Evolutionary conservation across 2,888 invertebrate species (phyloP).

Genomic region (Norana najaformis): DNA sequence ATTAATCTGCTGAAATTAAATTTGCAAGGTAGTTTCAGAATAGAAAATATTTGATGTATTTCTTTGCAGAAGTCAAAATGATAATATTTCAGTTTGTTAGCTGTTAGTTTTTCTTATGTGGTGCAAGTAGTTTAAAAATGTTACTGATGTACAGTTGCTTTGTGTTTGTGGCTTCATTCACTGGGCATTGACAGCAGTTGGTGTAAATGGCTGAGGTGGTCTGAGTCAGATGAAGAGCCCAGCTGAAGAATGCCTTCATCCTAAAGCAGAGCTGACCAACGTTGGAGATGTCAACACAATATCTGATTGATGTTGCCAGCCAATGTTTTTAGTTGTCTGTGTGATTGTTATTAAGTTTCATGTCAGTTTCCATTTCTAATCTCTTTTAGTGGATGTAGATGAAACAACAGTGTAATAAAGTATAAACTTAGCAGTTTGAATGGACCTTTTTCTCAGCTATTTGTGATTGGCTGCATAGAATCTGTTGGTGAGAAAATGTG

Average conservation of each 20-base stretch:
- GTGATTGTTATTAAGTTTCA: background rate
- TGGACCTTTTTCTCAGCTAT: too few relatives aligned
- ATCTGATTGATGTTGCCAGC: too few relatives aligned
- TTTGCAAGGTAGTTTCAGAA: background rate
- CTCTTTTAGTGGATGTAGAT: background rate
- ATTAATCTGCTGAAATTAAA: slow-evolving; percentile 6
- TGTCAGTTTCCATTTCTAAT: background rate
- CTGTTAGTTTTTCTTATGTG: background rate
- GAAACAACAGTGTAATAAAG: too few relatives aligned
- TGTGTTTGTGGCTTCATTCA: background rate
- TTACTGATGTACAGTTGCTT: background rate
- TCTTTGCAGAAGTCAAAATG: background rate
- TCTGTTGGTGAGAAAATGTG: too few relatives aligned
- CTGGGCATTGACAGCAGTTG: background rate
- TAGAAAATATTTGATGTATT: background rate
- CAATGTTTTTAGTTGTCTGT: background rate
- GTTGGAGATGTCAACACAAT: background rate
- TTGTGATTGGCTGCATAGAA: background rate
- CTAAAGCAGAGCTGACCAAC: background rate
- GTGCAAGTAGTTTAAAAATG: background rate
- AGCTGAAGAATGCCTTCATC: background rate
- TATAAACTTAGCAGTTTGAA: background rate
- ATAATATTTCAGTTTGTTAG: background rate
- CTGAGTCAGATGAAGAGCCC: background rate
- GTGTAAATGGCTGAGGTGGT: background rate